Base-by-base conservation (phyloP, 1,140 invertebrate genomes). In the Melipona quadrifasciata region DNA sequence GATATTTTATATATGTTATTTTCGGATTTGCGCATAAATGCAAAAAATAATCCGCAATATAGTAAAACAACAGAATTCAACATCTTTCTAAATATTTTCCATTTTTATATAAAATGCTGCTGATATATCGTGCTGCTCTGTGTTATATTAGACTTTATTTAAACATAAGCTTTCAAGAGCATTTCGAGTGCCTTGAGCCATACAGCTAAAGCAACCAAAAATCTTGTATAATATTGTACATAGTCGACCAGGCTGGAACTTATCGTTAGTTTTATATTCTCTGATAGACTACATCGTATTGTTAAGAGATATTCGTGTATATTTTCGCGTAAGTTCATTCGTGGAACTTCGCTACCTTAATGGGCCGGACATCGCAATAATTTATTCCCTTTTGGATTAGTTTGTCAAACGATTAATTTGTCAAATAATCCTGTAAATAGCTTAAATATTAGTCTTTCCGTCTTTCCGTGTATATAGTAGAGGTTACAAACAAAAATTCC, bases 341-440 rank as follows among this genome's bases (percentile, higher is more conserved):
- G n/a, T 17, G 24, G 51, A 67, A 10, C 0, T 81, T 81, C 67
- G 8, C 10, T 10, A 53, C 39, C 31, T 19, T 47, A 39, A 76
- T 51, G 86, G 39, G 88, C 84, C 87, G 90, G 86, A 87, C 73
- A 31, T 85, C 87, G 89, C 88, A 91, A 92, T 91, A 91, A 91
- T 88, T 92, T 90, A 89, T 91, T 89, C 27, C 51, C 8, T 2
- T 4, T n/a, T 27, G 17, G 64, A 65, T 19, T 27, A 47, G 4
- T 58, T 55, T 19, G 65, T 31, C 21, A 78, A 47, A 76, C 76
- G 51, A 81, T 47, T 61, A 58, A 79, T 57, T 0, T 17, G 80
- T 71, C 82, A 84, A 58, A 82, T 84, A 80, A 47, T 47, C 39
- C 17, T 82, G 73, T 86, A 87, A 82, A 86, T 86, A 86, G 27